These are phyloP conservation scores for Synergus gifuensis DNA, from an alignment of 2,888 invertebrate species.

Conservation along the genomic window DNA sequence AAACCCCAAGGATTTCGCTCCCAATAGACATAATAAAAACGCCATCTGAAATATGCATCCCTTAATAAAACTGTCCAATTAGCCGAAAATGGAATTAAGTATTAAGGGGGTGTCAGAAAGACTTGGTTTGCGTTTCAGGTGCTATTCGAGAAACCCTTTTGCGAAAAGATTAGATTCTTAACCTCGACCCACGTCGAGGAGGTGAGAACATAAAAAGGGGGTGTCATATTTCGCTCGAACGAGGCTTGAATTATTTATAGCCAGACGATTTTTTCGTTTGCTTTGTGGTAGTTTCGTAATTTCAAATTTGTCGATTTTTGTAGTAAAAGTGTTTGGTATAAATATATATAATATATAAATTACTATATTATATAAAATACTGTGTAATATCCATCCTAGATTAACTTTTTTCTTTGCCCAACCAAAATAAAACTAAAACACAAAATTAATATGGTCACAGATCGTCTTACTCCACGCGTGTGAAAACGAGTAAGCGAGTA, in stretches of 20 bases:
- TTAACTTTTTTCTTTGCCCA: neutral
- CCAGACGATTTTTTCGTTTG: constrained; percentile 59
- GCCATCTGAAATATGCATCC: constrained; percentile 77
- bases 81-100: constrained; percentile 76
- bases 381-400: neutral
- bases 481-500: constrained; percentile 65
- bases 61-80: constrained; percentile 78
- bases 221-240: constrained; percentile 54
- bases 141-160: constrained; percentile 55
- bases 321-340: too few species aligned
- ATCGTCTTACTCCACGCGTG: constrained; percentile 51
- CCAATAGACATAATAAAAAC: constrained; percentile 77
- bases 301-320: neutral
- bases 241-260: constrained; percentile 72
- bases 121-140: constrained; percentile 56
- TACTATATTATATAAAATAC: too few species aligned
- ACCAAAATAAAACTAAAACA: neutral
- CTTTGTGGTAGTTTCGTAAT: neutral
- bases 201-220: constrained; percentile 29
- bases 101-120: constrained; percentile 72
- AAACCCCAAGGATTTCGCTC: constrained; percentile 59
- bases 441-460: constrained; percentile 8
- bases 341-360: too few species aligned
- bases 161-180: constrained; percentile 48
- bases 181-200: constrained; percentile 6